Evolutionary conservation across 92 coral and sea anemone genomes (phyloP), one percentile per base, ranked within the genome.

Genomic region (Heliopora coerulea): DNA sequence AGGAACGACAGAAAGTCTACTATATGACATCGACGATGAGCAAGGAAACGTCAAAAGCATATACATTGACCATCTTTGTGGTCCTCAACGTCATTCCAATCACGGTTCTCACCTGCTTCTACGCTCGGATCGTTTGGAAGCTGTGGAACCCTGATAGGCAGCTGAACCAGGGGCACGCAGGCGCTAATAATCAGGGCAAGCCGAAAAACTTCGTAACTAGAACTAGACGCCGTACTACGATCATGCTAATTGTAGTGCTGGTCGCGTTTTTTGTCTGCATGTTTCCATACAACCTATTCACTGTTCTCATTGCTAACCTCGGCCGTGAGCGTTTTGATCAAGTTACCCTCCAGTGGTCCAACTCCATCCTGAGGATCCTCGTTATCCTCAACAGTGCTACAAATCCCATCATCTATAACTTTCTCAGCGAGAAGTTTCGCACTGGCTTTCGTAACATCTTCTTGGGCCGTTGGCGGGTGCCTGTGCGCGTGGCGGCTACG

Each of bases 361-460:
- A 66, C 13, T 15, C 73, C 13, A 67, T 85, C 30, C 75, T 84
- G 8, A 49, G 31, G 2, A 74, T 92, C 8, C 68, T 88, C 21
- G 78, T 87, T 0, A 75, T 87, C 28, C 78, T 83, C 6, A 82
- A 89, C 48, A 83, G 91, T 69, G 96, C 96, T 1, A 86, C 91
- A 73, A 92, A 92, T 69, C 97, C 97, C 5, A 84, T 92, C 62
- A 86, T 92, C 27, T 92, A 92, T 79, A 92, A 91, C 62, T 92
- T 92, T 63, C 86, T 92, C 74, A 92, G 97, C 79, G 87, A 87
- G 49, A 92, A 92, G 58, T 92, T 92, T 74, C 85, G 91, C 64
- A 65, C 63, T 32, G 96, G 92, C 41, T 92, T 87, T 74, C 63
- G 35, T 12, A 89, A 86, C 48, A 91, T 87, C 31, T 92, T 92